A percentile compares a stretch with the other conserved stretches of the same genome.
phyloP scores from a whole-genome alignment of 2,113 vertebrate genomes.

The Caracal caracal region DNA sequence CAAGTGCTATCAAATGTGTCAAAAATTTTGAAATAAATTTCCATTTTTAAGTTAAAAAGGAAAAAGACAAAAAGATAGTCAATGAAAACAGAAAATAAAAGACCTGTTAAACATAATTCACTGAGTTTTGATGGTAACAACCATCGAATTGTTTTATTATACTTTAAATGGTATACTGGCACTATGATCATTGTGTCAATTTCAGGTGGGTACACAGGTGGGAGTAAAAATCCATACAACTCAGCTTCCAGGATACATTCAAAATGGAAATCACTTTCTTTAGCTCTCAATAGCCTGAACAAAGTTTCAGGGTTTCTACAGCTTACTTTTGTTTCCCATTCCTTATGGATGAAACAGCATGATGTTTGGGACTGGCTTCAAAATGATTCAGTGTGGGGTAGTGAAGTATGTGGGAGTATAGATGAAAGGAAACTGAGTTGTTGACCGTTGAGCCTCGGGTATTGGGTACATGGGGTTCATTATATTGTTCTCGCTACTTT shows the following conservation, averaged over 20 bases:
- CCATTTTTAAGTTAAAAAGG: neutral
- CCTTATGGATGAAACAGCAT: neutral
- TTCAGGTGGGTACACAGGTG: neutral
- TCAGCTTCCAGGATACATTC: neutral
- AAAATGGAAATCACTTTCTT: neutral
- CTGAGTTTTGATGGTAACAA: neutral
- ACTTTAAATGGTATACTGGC: neutral
- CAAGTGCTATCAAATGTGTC: rapidly evolving
- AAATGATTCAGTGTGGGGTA: neutral
- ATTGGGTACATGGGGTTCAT: neutral
- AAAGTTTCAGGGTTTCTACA: slow-evolving; percentile 45
- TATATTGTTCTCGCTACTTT: neutral
- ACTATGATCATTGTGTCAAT: neutral
- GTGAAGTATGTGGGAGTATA: neutral
- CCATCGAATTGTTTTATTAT: neutral
- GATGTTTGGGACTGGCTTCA: neutral
- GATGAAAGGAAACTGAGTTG: neutral
- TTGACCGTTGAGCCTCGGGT: neutral
- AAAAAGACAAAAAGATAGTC: neutral
- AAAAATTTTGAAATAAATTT: neutral
- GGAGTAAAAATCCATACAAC: neutral
- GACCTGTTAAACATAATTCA: neutral
- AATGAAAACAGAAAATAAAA: slow-evolving; percentile 26
- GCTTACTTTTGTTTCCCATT: slow-evolving; percentile 42
- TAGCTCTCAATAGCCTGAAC: neutral